Conservation (phyloP, 2,797 vertebrate genomes). For the Eulemur albifrons region DNA sequence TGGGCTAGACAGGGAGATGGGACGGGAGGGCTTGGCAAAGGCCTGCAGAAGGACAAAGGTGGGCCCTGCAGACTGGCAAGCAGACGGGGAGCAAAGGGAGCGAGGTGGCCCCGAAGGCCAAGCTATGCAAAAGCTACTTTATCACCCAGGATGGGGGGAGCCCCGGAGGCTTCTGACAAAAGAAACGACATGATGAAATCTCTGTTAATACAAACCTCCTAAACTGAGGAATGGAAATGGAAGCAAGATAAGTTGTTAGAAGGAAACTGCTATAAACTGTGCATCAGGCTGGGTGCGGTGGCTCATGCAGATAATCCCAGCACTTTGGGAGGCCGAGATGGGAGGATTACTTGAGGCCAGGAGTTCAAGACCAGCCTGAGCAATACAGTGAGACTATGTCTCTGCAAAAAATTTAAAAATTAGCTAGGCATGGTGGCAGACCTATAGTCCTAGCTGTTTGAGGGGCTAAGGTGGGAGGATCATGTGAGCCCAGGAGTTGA, state of each 20-base stretch:
- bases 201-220: not conserved
- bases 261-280: not conserved
- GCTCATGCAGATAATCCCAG: not conserved
- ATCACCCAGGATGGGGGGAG: not conserved
- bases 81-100: not conserved
- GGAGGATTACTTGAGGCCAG: not conserved
- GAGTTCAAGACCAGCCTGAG: not conserved
- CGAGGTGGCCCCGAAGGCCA: rapidly evolving
- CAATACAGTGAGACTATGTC: not conserved
- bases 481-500: not conserved
- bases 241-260: not conserved
- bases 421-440: not conserved
- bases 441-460: not conserved
- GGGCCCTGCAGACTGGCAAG: not conserved
- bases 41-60: rapidly evolving
- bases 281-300: not conserved
- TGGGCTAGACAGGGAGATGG: rapidly evolving
- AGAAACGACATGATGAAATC: not conserved
- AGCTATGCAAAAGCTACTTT: rapidly evolving
- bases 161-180: not conserved
- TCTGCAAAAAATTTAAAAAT: not conserved
- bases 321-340: not conserved
- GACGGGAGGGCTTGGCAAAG: rapidly evolving
- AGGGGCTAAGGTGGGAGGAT: not conserved
- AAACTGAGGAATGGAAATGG: rapidly evolving